phyloP scores from a whole-genome alignment of 2,888 invertebrate species.

The Agrotis ipsilon region DNA sequence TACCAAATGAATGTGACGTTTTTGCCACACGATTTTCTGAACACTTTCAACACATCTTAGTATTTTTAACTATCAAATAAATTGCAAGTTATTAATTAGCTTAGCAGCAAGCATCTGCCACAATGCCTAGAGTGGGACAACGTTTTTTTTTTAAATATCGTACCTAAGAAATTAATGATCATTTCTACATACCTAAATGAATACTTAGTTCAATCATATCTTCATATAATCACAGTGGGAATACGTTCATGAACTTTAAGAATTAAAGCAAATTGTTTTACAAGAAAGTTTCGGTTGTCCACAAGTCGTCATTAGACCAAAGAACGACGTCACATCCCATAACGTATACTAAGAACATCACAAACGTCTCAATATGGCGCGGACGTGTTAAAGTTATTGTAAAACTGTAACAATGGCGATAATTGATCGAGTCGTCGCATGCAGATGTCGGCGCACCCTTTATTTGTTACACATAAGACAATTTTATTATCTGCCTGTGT shows the following conservation, averaged over 20 bases:
- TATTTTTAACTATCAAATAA: neutral
- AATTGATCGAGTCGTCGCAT: slow-evolving; percentile 86
- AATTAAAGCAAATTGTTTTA: neutral
- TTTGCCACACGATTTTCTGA: neutral
- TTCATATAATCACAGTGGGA: neutral
- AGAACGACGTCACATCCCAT: slow-evolving; percentile 33
- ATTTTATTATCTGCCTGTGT: slow-evolving; percentile 80
- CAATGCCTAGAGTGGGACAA: too few species aligned
- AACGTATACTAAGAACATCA: slow-evolving; percentile 46
- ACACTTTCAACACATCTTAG: neutral
- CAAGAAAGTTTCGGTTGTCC: neutral
- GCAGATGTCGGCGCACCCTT: slow-evolving; percentile 84
- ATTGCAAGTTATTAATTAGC: neutral
- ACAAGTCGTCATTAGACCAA: too few species aligned
- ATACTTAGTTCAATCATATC: neutral
- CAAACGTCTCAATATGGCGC: slow-evolving; percentile 79
- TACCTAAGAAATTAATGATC: too few species aligned
- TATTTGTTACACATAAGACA: slow-evolving; percentile 72
- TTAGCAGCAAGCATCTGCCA: neutral
- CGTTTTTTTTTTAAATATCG: too few species aligned
- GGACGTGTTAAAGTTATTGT: slow-evolving; percentile 84
- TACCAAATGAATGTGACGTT: slow-evolving; percentile 1
- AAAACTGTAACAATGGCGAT: slow-evolving; percentile 82
- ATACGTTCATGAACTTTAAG: too few species aligned
- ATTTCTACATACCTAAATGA: neutral